phyloP scores from a whole-genome alignment of 2,113 vertebrate species.

The Antechinus flavipes region DNA sequence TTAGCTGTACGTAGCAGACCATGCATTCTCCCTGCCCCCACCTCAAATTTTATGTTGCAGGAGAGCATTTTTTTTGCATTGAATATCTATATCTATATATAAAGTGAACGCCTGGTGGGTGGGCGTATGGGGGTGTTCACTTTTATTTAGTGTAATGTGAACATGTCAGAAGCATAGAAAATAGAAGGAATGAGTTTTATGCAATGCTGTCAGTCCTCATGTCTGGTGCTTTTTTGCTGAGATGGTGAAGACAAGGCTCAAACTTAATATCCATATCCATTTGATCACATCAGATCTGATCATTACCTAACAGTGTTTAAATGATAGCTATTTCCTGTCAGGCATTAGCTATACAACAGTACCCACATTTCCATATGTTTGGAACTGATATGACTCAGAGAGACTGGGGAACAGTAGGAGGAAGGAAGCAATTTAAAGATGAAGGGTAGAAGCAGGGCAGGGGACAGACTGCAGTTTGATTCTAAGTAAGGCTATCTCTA shows the following conservation, averaged over 20 bases:
- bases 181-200: slow-evolving; percentile 71
- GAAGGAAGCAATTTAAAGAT: slow-evolving; percentile 74
- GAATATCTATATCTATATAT: slow-evolving; percentile 76
- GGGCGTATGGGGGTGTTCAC: slow-evolving; percentile 64
- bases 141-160: slow-evolving; percentile 79
- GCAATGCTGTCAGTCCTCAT: slow-evolving; percentile 73
- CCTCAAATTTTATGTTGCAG: slow-evolving; percentile 50
- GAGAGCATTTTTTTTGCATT: slow-evolving; percentile 61
- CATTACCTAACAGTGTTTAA: slow-evolving; percentile 75
- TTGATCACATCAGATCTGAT: slow-evolving; percentile 75
- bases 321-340: slow-evolving; percentile 70
- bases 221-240: slow-evolving; percentile 53
- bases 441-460: slow-evolving; percentile 32
- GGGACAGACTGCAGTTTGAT: slow-evolving; percentile 63
- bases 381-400: slow-evolving; percentile 60
- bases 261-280: slow-evolving; percentile 74
- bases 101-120: slow-evolving; percentile 77
- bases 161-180: slow-evolving; percentile 79
- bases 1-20: neutral
- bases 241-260: slow-evolving; percentile 61
- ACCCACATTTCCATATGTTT: slow-evolving; percentile 58
- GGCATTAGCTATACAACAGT: slow-evolving; percentile 70
- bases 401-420: slow-evolving; percentile 49
- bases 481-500: slow-evolving; percentile 53
- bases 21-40: slow-evolving; percentile 37